Evolutionary conservation across 2,113 vertebrate genomes (phyloP).

Genomic region (Reinhardtius hippoglossoides): DNA sequence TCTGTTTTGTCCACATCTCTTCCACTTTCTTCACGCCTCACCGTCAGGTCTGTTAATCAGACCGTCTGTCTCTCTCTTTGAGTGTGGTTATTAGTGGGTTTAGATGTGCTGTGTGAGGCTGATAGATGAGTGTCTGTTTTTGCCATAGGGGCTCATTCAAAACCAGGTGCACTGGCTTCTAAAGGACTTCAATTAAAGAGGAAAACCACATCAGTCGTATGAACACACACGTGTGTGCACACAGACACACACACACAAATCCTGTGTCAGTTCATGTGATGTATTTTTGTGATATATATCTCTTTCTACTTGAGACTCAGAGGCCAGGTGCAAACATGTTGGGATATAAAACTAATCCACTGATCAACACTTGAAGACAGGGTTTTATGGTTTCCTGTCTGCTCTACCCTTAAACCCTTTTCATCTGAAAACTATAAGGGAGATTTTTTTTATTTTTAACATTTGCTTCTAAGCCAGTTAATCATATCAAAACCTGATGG

Average conservation of each 20-base stretch:
- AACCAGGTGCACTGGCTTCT: slow-evolving; percentile 76
- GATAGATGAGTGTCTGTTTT: slow-evolving; percentile 60
- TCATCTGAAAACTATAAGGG: slow-evolving; percentile 48
- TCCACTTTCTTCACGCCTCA: not conserved
- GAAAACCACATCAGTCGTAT: slow-evolving; percentile 75
- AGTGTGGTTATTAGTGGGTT: slow-evolving; percentile 37
- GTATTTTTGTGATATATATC: slow-evolving; percentile 59
- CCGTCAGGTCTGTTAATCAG: slow-evolving; percentile 34
- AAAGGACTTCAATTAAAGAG: slow-evolving; percentile 74
- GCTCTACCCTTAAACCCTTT: slow-evolving; percentile 48
- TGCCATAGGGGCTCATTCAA: slow-evolving; percentile 70
- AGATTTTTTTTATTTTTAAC: slow-evolving; percentile 31
- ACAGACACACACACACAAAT: slow-evolving; percentile 44
- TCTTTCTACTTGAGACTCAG: slow-evolving; percentile 57
- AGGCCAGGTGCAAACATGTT: slow-evolving; percentile 69
- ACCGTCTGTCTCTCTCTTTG: slow-evolving; percentile 47
- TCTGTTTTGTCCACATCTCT: slow-evolving; percentile 5
- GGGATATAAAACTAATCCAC: slow-evolving; percentile 62
- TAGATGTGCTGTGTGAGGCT: not conserved
- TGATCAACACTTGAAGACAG: slow-evolving; percentile 57
- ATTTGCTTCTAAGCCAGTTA: slow-evolving; percentile 23
- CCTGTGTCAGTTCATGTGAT: slow-evolving; percentile 54
- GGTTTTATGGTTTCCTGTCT: slow-evolving; percentile 46
- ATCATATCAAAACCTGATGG: slow-evolving; percentile 35
- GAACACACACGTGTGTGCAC: slow-evolving; percentile 41